Evolutionary conservation across 1,140 invertebrate species (phyloP), one percentile per base, ranked within the genome.

Genomic region (Oncopodura yosiiana): DNA sequence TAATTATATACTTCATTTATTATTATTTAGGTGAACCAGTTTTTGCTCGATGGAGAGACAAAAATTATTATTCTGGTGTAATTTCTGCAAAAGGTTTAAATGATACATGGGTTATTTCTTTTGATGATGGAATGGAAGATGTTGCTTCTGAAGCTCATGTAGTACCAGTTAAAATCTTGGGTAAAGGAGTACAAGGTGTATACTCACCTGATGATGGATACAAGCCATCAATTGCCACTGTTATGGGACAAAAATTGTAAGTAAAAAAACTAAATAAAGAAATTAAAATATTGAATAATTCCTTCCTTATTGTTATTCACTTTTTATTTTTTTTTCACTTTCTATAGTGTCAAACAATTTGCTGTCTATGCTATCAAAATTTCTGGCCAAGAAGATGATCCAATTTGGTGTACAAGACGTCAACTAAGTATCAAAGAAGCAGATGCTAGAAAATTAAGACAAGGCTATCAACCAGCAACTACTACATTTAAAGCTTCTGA

Each of bases 31-130:
- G 42, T 19, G 57, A 57, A 19, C 32, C 27, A 0, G 61, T 63
- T 0, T 63, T 60, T 55, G 61, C 61, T n/a, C 58, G 61, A 2
- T 63, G 61, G 61, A 39, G 55, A 11, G 61, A 63, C 27, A 57
- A 55, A 21, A 57, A 38, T n/a, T 63, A 63, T 27, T 63, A 63
- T 24, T 58, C 57, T 29, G 61, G 61, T 2, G 37, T 27, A 19
- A 56, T 63, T n/a, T 51, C 27, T 0, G 23, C 41, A 11, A 55
- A 55, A 49, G 52, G 60, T 19, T 24, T 42, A 9, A 61, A 61
- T 32, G 55, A 57, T 26, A 61, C 55, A 2, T 61, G 54, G 54
- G 16, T 36, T 19, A 54, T 57, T 29, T 18, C 29, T 26, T 61
- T 57, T 51, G 60, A 57, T 29, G 59, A 61, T 27, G 48, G 42